Percentiles rank a stretch among this genome's conserved stretches.
phyloP scores from a whole-genome alignment of 1,140 invertebrate species.

The Diprion similis region DNA sequence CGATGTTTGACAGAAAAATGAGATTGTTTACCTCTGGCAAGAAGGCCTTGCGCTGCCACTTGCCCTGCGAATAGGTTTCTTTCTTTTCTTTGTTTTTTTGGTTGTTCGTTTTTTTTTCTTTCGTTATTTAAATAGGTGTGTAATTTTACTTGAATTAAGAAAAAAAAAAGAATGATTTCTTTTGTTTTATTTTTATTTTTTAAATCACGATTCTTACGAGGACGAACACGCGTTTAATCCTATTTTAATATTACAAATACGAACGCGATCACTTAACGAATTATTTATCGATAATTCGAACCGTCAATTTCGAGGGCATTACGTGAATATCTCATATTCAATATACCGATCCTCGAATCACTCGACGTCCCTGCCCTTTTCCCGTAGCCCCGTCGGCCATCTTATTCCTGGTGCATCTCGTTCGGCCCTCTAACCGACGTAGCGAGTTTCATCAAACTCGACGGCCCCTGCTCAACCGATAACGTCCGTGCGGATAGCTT shows the following conservation, averaged over 20 bases:
- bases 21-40: constrained; percentile 47
- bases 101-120: background rate
- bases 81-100: background rate
- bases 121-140: too few relatives aligned
- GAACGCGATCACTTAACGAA: background rate
- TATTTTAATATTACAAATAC: background rate
- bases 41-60: constrained; percentile 48
- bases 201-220: background rate
- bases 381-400: constrained; percentile 58
- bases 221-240: background rate
- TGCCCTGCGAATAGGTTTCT: constrained; percentile 15
- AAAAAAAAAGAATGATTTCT: too few relatives aligned
- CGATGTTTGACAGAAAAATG: constrained; percentile 5
- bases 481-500: background rate
- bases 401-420: constrained; percentile 51
- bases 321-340: constrained; percentile 36
- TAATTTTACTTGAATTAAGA: too few relatives aligned
- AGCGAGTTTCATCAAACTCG: background rate
- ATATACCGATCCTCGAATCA: constrained; percentile 37
- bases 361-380: constrained; percentile 60
- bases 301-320: background rate
- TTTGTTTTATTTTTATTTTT: background rate
- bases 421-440: background rate
- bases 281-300: background rate
- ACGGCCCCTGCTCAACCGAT: background rate